These are phyloP conservation scores for Drosophila monieri DNA, from an alignment of 2,888 invertebrate species.

Conservation along the genomic window DNA sequence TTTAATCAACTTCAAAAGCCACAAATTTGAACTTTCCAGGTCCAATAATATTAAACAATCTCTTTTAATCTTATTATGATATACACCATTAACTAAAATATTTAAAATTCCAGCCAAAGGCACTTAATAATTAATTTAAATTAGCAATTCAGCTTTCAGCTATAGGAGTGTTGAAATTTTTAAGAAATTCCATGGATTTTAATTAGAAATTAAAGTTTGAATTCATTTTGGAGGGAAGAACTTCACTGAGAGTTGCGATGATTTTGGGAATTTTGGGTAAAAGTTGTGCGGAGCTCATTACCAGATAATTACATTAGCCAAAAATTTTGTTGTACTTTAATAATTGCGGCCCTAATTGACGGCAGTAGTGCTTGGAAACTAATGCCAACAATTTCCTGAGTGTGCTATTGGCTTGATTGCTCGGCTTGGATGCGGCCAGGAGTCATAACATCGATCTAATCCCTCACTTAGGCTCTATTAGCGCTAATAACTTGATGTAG, in stretches of 20 bases:
- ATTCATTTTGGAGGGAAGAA: background rate
- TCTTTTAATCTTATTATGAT: no score
- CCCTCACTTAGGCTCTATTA: constrained; percentile 67
- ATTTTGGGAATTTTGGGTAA: background rate
- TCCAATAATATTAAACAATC: no score
- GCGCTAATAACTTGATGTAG: constrained; percentile 66
- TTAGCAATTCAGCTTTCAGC: no score
- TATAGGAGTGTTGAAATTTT: background rate
- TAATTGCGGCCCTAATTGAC: background rate
- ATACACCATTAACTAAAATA: no score
- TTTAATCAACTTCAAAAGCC: no score
- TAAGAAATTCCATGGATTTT: constrained; percentile 1
- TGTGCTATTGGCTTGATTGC: constrained; percentile 41
- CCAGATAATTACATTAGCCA: constrained; percentile 1
- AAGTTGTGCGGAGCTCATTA: background rate
- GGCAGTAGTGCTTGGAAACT: constrained; percentile 3
- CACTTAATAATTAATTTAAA: background rate
- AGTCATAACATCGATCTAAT: constrained; percentile 68
- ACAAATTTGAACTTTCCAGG: no score
- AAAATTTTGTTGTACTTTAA: background rate
- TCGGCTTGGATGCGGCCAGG: constrained; percentile 31
- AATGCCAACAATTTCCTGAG: constrained; percentile 1
- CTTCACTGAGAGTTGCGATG: background rate
- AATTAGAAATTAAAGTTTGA: background rate
- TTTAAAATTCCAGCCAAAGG: background rate